Evolutionary conservation across 2,113 vertebrate species (phyloP).

Genomic region (Centropus bengalensis): DNA sequence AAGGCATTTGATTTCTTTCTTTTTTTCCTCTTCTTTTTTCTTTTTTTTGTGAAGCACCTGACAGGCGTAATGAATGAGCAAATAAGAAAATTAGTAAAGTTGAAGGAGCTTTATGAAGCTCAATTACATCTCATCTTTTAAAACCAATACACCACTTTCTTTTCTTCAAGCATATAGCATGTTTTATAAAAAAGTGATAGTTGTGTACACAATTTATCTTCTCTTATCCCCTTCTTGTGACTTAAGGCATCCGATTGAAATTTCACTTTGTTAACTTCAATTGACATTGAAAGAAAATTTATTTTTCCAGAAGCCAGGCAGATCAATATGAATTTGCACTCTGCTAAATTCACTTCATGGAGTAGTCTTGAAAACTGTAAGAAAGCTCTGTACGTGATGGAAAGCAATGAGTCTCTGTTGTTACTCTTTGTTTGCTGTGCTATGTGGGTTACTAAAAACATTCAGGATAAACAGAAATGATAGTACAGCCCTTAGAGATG

Average conservation of each 20-base stretch:
- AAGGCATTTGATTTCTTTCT: background rate
- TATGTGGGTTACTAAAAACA: background rate
- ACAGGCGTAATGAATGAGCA: background rate
- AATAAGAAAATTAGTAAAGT: background rate
- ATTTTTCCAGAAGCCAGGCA: conserved; percentile 13
- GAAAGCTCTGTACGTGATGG: background rate
- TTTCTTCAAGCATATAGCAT: background rate
- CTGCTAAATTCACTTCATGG: conserved; percentile 25
- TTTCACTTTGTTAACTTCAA: conserved; percentile 63
- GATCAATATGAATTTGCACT: conserved; percentile 55
- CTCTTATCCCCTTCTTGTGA: background rate
- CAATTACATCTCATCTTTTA: background rate
- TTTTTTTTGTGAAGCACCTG: background rate
- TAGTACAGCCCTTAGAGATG: background rate
- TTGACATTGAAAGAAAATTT: conserved; percentile 55
- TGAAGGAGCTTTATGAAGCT: background rate
- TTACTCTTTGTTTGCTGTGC: background rate
- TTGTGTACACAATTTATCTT: background rate
- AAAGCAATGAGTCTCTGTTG: background rate
- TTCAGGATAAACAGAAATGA: conserved; percentile 5
- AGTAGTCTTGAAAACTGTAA: background rate
- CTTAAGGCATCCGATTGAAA: conserved; percentile 43
- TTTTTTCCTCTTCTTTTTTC: background rate
- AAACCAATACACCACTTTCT: background rate
- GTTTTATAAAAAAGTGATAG: background rate